Base-by-base conservation (phyloP, 2,113 vertebrate genomes). In the Hiodon tergisus region DNA sequence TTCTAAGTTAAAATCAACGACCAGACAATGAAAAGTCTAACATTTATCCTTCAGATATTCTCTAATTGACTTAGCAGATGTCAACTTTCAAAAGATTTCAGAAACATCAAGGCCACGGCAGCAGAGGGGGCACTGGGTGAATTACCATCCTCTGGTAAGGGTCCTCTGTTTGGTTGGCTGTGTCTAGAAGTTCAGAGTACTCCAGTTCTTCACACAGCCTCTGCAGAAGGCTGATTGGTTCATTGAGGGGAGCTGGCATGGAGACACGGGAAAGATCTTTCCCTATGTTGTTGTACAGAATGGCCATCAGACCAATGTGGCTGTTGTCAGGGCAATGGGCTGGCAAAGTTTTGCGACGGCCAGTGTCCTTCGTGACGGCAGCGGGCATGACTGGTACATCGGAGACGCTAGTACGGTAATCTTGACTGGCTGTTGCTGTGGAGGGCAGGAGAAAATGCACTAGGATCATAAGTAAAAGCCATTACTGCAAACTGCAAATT, bases 231-330 rank as follows among this genome's bases (percentile, higher is more conserved):
- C 87, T 93, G 79, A 96, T 71, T 0, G 95, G 94, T 79, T 97
- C 95, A 1, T 96, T 96, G 17, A 96, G 92, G 74, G 91, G 91
- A 3, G 92, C 92, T 0, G 95, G 94, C 95, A 96, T 94, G 0
- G 95, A 95, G 10, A 97, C 91, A 4, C 95, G 91, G 0, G 95
- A 96, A 83, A 97, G 88, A 83, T 97, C 95, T 71, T 96, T 97
- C 17, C 95, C 95, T 0, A 97, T 95, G 88, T 96, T 97, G 90
- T 95, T 96, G 72, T 94, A 92, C 16, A 97, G 88, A 47, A 97
- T 94, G 79, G 88, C 87, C 92, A 96, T 95, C 80, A 97, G 87
- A 75, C 95, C 95, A 7, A 97, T 91, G 16, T 96, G 93, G 3
- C 90, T 89, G 77, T 94, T 89, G 2, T 94, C 93, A 0, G 88